Evolutionary conservation across 2,888 invertebrate genomes (phyloP), one percentile per base, ranked within the genome.

Genomic region (Spialia ferax): DNA sequence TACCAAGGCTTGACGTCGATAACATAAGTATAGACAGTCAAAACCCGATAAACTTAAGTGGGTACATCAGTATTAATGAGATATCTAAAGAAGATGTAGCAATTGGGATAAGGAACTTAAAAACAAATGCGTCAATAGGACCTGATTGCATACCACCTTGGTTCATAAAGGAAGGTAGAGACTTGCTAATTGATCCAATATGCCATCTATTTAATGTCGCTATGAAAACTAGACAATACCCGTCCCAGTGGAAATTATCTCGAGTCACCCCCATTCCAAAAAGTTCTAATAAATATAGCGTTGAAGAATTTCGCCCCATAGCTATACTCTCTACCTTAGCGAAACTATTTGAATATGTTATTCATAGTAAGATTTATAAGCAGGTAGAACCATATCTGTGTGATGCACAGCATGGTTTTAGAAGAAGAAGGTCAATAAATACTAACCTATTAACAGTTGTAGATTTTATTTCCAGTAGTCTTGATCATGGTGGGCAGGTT

Each of bases 401-500:
- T 45, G 29, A 45, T 15, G 60, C 23, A 13, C 60, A 60, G 20
- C 60, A 60, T n/a, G 60, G 60, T 20, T 60, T 60, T 29, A n/a
- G 59, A 11, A 56, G 38, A 38, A 59, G 10, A 59, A 35, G 42
- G 11, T 59, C 52, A 22, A 20, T 52, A 20, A 52, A 52, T 23
- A 23, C 23, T 8, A 52, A 52, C 26, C 52, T 52, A 23, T 23
- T 71, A n/a, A 63, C 57, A 20, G 50, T 71, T n/a, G 69, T 72
- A 0, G 69, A 72, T 15, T 67, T 38, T 26, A 57, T 71, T 11
- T 64, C 70, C 8, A 10, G 18, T 1, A 15, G 60, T 6, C 38
- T 72, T 57, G 70, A 72, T 22, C 10, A 8, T 10, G 62, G 70
- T 8, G n/a, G 15, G 0, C 72, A 74, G 52, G 71, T 72, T 2